Conservation (phyloP, 1,140 invertebrate genomes). For the Drosophila ironensis region DNA sequence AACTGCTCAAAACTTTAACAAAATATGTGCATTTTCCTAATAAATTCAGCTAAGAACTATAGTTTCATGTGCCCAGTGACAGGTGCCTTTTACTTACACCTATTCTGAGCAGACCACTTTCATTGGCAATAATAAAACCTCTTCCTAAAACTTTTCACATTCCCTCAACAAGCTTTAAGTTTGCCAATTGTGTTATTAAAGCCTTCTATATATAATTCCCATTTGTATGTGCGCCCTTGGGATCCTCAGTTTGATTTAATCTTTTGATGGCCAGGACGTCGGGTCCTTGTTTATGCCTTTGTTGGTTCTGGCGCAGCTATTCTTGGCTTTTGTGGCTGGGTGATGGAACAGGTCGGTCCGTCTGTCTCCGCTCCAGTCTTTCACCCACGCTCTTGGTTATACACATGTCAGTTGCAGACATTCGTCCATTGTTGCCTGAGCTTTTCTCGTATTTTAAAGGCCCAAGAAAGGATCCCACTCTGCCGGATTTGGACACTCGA, state of each 20-base stretch:
- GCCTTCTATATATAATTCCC: not conserved
- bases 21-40: too few species aligned
- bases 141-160: not conserved
- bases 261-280: slow-evolving; percentile 33
- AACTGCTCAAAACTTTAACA: too few species aligned
- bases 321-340: slow-evolving; percentile 28
- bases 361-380: not conserved
- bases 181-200: not conserved
- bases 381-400: not conserved
- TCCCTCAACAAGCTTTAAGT: too few species aligned
- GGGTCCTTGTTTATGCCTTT: slow-evolving; percentile 34
- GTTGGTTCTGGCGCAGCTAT: slow-evolving; percentile 17
- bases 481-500: slow-evolving; percentile 34
- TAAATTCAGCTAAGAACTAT: too few species aligned
- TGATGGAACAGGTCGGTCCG: slow-evolving; percentile 33
- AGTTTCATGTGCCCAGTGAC: too few species aligned
- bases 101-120: too few species aligned
- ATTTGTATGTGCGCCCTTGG: not conserved
- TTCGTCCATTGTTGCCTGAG: slow-evolving; percentile 34
- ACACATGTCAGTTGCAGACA: slow-evolving; percentile 32
- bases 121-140: too few species aligned
- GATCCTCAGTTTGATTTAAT: slow-evolving; percentile 23
- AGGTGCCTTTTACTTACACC: too few species aligned
- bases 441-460: not conserved
- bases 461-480: slow-evolving; percentile 4